Evolutionary conservation across 2,888 invertebrate genomes (phyloP).

Genomic region (Cheiracanthium punctorium): DNA sequence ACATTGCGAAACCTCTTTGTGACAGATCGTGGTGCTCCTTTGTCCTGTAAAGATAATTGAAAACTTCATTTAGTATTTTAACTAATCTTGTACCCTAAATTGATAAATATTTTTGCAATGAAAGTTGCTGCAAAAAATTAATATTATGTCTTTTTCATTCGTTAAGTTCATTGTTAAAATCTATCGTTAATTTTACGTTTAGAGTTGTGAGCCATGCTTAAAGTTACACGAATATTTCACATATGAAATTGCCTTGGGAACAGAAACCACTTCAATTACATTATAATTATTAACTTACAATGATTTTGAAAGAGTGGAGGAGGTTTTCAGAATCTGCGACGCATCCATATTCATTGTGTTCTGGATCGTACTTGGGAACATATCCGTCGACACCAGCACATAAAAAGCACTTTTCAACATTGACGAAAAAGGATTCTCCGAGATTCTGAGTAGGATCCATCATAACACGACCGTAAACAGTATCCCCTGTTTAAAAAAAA

Average conservation of each 20-base stretch:
- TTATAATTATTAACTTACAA: constrained; percentile 75
- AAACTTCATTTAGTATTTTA: no score
- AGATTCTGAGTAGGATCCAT: constrained; percentile 75
- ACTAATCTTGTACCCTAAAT: no score
- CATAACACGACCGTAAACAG: constrained; percentile 76
- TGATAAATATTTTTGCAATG: no score
- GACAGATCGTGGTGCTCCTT: constrained; percentile 74
- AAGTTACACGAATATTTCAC: no score
- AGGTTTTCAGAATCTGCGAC: constrained; percentile 74
- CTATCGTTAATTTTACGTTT: no score
- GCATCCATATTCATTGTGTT: constrained; percentile 75
- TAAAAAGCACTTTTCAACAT: constrained; percentile 76
- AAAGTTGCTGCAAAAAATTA: no score
- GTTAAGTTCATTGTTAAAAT: no score
- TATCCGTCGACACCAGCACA: constrained; percentile 76
- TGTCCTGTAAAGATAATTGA: constrained; percentile 73
- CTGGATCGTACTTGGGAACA: constrained; percentile 76
- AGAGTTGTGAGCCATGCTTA: no score
- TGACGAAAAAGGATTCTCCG: constrained; percentile 74
- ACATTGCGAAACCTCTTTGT: constrained; percentile 74
- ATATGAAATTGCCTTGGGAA: no score
- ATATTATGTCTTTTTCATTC: no score
- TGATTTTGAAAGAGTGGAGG: constrained; percentile 75
- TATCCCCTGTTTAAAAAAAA: constrained; percentile 74
- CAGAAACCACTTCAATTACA: no score